A percentile compares a stretch with the other conserved stretches of the same genome.
phyloP scores from a whole-genome alignment of 2,113 vertebrate genomes.

The Chionomys nivalis region DNA sequence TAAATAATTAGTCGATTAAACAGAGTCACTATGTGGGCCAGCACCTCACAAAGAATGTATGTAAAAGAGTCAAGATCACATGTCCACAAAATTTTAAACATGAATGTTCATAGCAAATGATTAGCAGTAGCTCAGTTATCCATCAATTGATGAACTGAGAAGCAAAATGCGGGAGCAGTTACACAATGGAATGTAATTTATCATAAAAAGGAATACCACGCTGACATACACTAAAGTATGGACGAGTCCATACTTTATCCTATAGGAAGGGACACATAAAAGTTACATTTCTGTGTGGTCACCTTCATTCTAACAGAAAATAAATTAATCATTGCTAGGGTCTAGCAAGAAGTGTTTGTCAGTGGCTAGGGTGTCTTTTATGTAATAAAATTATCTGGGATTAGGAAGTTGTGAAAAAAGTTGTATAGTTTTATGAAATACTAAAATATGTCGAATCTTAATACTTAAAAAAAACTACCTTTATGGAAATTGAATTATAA shows the following conservation, averaged over 20 bases:
- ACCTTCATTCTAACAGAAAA: not conserved
- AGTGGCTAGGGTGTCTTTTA: not conserved
- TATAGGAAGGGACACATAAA: not conserved
- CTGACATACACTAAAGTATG: not conserved
- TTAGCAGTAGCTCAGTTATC: not conserved
- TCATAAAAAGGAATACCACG: not conserved
- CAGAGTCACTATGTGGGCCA: not conserved
- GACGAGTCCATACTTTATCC: not conserved
- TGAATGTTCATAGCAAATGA: not conserved
- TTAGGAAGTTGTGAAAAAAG: not conserved
- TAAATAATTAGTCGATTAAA: not conserved
- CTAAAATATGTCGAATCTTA: constrained; percentile 22
- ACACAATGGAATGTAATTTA: not conserved
- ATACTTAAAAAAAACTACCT: not conserved
- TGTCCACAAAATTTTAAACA: not conserved
- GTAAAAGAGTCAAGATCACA: not conserved
- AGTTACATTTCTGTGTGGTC: not conserved
- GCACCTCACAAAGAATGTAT: not conserved
- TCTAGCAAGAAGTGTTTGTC: not conserved
- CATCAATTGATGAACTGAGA: constrained; percentile 11
- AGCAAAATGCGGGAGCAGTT: not conserved
- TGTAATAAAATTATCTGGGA: constrained; percentile 5
- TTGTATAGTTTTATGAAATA: not conserved
- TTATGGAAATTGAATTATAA: not conserved
- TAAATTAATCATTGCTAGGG: not conserved